Percentiles rank a stretch among this genome's conserved stretches.
These are phyloP conservation scores for Scaptomyza montana DNA, from an alignment of 1,140 invertebrate genomes.

Conservation along the genomic window DNA sequence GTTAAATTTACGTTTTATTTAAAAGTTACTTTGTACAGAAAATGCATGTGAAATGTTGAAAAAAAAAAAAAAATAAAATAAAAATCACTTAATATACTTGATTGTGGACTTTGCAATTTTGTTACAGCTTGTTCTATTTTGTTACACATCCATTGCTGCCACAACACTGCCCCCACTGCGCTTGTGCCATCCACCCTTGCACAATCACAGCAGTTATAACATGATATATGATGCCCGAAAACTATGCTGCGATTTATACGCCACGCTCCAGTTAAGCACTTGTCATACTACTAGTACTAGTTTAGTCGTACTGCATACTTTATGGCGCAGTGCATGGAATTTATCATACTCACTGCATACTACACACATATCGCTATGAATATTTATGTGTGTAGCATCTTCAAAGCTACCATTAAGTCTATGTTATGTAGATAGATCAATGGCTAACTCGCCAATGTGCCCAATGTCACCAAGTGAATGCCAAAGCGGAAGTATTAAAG, in stretches of 20 bases:
- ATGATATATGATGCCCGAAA: slow-evolving; percentile 42
- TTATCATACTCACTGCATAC: slow-evolving; percentile 21
- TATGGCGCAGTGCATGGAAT: slow-evolving; percentile 49
- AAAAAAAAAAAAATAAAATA: slow-evolving; percentile 62
- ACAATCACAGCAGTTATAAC: slow-evolving; percentile 16
- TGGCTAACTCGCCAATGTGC: slow-evolving; percentile 2
- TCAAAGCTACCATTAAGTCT: neutral
- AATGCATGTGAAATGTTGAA: slow-evolving; percentile 77
- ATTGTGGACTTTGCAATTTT: neutral
- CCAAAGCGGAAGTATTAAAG: slow-evolving; percentile 40
- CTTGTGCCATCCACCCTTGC: neutral
- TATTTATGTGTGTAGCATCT: neutral
- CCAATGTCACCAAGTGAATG: slow-evolving; percentile 20
- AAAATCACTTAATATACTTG: slow-evolving; percentile 51
- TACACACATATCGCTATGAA: neutral
- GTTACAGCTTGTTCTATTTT: neutral
- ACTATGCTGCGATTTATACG: slow-evolving; percentile 47
- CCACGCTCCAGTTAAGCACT: slow-evolving; percentile 47
- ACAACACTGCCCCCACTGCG: neutral
- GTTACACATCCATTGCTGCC: neutral
- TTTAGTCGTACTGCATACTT: slow-evolving; percentile 32
- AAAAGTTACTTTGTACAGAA: slow-evolving; percentile 72
- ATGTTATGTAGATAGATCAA: neutral
- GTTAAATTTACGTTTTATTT: slow-evolving; percentile 72
- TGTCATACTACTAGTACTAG: slow-evolving; percentile 14